Conservation (phyloP, 2,888 invertebrate genomes). For the Dynastes hyllus region DNA sequence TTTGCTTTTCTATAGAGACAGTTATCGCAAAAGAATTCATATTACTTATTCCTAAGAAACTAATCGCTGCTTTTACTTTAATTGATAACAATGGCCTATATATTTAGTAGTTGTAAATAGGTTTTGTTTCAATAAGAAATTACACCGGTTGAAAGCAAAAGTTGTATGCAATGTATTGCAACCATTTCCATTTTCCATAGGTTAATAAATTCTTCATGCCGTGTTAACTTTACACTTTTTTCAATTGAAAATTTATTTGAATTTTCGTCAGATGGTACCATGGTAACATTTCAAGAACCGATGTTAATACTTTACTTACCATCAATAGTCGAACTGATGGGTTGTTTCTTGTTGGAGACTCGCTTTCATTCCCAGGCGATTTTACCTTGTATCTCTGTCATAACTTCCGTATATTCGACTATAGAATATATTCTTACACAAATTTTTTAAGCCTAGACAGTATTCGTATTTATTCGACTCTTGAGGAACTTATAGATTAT, state of each 20-base stretch:
- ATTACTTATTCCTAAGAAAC: too few relatives aligned
- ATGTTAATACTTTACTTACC: neutral
- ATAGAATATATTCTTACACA: neutral
- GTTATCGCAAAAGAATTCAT: too few relatives aligned
- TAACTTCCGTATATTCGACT: too few relatives aligned
- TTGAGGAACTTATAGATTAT: slow-evolving; percentile 9
- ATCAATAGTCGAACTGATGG: slow-evolving; percentile 14
- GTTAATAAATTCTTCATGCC: too few relatives aligned
- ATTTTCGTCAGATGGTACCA: slow-evolving; percentile 39
- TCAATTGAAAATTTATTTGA: neutral
- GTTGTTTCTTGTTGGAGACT: slow-evolving; percentile 44
- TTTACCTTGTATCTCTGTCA: slow-evolving; percentile 24
- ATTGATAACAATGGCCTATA: too few relatives aligned
- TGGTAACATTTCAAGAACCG: slow-evolving; percentile 19
- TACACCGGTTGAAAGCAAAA: too few relatives aligned
- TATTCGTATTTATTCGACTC: neutral
- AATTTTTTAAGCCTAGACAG: neutral
- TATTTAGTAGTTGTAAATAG: too few relatives aligned
- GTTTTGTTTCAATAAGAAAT: too few relatives aligned
- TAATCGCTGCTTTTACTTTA: too few relatives aligned
- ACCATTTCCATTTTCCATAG: too few relatives aligned
- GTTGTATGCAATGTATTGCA: too few relatives aligned
- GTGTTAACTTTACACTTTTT: neutral
- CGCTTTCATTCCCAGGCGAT: slow-evolving; percentile 22
- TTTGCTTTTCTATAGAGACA: too few relatives aligned